These are phyloP conservation scores for Phyllotreta striolata DNA, from an alignment of 2,888 invertebrate species.

Conservation along the genomic window DNA sequence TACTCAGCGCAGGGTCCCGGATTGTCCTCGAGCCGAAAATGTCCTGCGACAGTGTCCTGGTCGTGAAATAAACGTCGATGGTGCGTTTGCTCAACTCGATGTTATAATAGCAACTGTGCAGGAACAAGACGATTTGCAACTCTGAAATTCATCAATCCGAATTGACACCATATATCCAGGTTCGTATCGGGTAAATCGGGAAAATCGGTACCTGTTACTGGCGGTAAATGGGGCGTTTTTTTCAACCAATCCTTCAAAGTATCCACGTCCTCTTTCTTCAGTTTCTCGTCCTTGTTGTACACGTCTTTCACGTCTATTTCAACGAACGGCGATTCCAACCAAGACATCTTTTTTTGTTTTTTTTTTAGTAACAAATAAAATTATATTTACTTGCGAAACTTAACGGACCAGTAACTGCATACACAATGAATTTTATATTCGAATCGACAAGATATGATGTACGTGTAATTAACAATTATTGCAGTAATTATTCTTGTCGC, in stretches of 20 bases:
- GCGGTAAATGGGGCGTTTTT: conserved; percentile 73
- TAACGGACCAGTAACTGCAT: no score
- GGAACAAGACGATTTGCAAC: conserved; percentile 66
- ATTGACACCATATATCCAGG: background rate
- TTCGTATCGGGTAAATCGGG: background rate
- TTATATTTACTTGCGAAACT: no score
- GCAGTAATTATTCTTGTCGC: no score
- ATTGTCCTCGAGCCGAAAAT: conserved; percentile 69
- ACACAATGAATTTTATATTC: no score
- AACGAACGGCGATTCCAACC: conserved; percentile 12
- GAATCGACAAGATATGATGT: no score
- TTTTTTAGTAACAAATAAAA: background rate
- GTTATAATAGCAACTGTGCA: conserved; percentile 74
- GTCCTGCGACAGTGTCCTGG: conserved; percentile 71
- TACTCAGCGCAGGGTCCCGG: conserved; percentile 61
- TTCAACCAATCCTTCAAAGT: conserved; percentile 69
- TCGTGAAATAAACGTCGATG: conserved; percentile 73
- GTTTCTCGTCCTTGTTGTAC: conserved; percentile 68
- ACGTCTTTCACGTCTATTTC: conserved; percentile 63
- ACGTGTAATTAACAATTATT: no score
- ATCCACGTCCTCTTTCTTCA: conserved; percentile 69
- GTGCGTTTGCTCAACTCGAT: conserved; percentile 75
- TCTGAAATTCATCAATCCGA: conserved; percentile 47
- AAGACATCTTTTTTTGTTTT: conserved; percentile 5
- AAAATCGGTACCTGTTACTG: conserved; percentile 62